Evolutionary conservation across 1,140 invertebrate genomes (phyloP).

Genomic region (Holotrichia oblita): DNA sequence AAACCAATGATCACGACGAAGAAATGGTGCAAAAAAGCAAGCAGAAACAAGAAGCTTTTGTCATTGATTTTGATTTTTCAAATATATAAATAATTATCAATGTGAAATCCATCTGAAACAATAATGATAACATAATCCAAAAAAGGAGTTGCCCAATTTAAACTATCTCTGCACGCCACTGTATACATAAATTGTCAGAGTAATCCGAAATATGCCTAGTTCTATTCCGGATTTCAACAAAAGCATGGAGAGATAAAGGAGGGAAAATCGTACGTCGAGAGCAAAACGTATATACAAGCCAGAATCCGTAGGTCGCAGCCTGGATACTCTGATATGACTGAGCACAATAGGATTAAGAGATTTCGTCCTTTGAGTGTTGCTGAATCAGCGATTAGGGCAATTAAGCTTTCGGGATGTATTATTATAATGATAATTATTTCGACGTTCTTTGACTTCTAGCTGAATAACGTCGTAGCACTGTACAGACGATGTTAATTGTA

Average conservation of each 20-base stretch:
- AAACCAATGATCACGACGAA: no score
- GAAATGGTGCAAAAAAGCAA: no score
- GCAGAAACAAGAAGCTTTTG: no score
- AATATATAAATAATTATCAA: no score
- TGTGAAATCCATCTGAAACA: no score
- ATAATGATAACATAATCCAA: no score
- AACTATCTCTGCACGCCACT: no score
- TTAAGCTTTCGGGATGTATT: slow-evolving; percentile 13
- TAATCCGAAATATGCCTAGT: no score
- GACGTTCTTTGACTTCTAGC: background rate
- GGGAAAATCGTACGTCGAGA: background rate
- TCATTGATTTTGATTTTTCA: no score
- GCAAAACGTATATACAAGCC: background rate
- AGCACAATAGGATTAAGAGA: slow-evolving; percentile 22
- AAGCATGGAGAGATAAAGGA: background rate
- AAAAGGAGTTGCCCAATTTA: no score
- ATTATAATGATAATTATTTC: slow-evolving; percentile 17
- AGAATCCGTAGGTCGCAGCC: background rate
- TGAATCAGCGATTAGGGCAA: slow-evolving; percentile 17
- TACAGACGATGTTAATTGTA: background rate
- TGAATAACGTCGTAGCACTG: background rate
- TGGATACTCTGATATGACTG: background rate
- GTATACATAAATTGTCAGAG: no score
- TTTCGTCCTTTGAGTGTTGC: slow-evolving; percentile 20
- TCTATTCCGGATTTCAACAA: background rate